Percentiles rank a stretch among this genome's conserved stretches.
phyloP scores from a whole-genome alignment of 2,113 vertebrate species.

The Ciconia maguari region DNA sequence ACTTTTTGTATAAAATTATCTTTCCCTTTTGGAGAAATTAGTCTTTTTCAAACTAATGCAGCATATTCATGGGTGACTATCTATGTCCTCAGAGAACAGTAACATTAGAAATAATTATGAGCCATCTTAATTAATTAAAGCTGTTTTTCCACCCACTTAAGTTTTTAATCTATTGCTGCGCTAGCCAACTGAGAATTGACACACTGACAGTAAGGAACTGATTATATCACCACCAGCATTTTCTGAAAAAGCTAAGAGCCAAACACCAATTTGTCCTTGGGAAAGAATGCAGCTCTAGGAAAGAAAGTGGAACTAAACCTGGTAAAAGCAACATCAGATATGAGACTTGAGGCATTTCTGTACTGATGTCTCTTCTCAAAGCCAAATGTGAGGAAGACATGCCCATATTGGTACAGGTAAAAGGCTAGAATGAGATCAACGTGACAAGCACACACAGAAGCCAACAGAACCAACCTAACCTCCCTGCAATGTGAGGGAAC shows the following conservation, averaged over 20 bases:
- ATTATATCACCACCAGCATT: not conserved
- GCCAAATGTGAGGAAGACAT: not conserved
- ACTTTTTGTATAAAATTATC: not conserved
- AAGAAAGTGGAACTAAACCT: not conserved
- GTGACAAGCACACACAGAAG: not conserved
- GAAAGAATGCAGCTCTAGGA: not conserved
- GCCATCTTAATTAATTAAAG: slow-evolving; percentile 58
- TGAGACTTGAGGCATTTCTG: not conserved
- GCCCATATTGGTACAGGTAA: not conserved
- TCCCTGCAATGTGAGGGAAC: not conserved
- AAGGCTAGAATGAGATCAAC: not conserved
- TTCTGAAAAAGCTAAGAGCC: not conserved
- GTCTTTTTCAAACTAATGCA: slow-evolving; percentile 21
- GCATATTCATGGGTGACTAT: slow-evolving; percentile 14
- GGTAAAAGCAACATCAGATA: not conserved
- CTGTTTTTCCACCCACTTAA: slow-evolving; percentile 36
- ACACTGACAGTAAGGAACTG: slow-evolving; percentile 4
- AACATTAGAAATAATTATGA: slow-evolving; percentile 59
- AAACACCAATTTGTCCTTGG: not conserved
- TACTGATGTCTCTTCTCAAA: not conserved
- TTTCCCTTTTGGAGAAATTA: slow-evolving; percentile 28
- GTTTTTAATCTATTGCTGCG: slow-evolving; percentile 10
- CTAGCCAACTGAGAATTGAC: slow-evolving; percentile 27
- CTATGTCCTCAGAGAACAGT: slow-evolving; percentile 8
- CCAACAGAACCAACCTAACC: not conserved